Conservation (phyloP, 23 tunicate species). For the Oikopleura vanhoeffeni region DNA sequence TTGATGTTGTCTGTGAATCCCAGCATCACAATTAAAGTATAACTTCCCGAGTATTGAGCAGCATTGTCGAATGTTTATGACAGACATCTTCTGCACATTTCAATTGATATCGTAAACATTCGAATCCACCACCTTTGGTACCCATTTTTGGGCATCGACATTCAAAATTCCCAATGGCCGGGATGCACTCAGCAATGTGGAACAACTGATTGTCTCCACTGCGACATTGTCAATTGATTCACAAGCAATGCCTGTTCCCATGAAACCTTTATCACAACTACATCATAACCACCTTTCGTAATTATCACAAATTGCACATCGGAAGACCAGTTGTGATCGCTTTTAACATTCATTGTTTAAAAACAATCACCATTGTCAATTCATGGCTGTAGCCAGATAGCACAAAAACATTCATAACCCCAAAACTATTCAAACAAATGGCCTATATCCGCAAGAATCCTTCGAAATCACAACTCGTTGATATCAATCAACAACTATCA, state of each 20-base stretch:
- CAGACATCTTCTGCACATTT: constrained; percentile 23
- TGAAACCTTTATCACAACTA: not conserved
- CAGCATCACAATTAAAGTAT: not conserved
- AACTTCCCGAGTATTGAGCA: not conserved
- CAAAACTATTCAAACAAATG: constrained; percentile 17
- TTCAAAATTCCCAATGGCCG: constrained; percentile 18
- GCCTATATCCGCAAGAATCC: constrained; percentile 2
- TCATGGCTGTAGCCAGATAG: constrained; percentile 14
- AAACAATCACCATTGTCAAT: not conserved
- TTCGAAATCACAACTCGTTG: constrained; percentile 16
- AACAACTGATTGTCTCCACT: constrained; percentile 17
- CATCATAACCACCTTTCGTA: not conserved
- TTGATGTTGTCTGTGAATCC: not conserved
- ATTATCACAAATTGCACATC: not conserved
- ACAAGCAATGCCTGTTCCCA: constrained; percentile 7
- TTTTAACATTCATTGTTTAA: not conserved
- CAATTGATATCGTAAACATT: constrained; percentile 25
- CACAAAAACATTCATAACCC: constrained; percentile 15
- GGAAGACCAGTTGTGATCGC: not conserved
- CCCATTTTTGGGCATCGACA: constrained; percentile 21
- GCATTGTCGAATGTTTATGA: not conserved
- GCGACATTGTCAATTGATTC: constrained; percentile 22
- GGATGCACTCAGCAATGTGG: constrained; percentile 19
- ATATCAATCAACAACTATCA: not conserved
- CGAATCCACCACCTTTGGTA: constrained; percentile 20